Evolutionary conservation across 2,797 vertebrate genomes (phyloP).

Genomic region (Chromobotia macracanthus): DNA sequence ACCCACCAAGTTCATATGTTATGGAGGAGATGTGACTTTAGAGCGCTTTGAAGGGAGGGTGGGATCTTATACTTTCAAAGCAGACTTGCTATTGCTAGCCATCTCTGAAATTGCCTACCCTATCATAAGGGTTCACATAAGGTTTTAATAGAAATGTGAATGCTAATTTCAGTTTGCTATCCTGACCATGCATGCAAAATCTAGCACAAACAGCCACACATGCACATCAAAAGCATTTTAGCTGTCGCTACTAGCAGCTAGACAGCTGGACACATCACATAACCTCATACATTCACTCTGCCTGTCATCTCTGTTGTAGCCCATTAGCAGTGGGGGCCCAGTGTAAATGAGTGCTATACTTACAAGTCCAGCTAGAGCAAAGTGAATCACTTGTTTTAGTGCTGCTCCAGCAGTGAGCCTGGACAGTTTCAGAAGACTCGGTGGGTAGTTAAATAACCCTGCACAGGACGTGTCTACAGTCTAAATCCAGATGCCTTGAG

Average conservation of each 20-base stretch:
- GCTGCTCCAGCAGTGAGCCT: conserved; percentile 10
- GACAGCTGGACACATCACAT: not conserved
- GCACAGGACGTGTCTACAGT: not conserved
- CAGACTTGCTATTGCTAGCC: too few relatives aligned
- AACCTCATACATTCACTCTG: not conserved
- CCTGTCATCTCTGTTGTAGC: not conserved
- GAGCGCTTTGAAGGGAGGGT: too few relatives aligned
- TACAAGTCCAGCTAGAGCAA: conserved; percentile 19
- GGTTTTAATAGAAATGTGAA: too few relatives aligned
- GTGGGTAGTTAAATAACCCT: not conserved
- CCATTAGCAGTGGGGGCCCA: not conserved
- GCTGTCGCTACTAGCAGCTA: not conserved
- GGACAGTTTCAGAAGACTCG: not conserved
- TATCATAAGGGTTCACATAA: too few relatives aligned
- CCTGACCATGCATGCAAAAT: not conserved
- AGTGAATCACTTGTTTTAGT: not conserved
- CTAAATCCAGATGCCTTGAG: conserved; percentile 16
- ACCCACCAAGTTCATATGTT: too few relatives aligned
- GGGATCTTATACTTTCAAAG: too few relatives aligned
- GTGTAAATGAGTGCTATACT: not conserved
- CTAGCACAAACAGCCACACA: not conserved
- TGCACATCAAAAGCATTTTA: not conserved
- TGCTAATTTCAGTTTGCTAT: too few relatives aligned
- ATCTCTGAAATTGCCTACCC: too few relatives aligned
- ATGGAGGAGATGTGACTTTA: too few relatives aligned